Evolutionary conservation across 1,140 invertebrate genomes (phyloP), one percentile per base, ranked within the genome.

Genomic region (Chrysopa pallens): DNA sequence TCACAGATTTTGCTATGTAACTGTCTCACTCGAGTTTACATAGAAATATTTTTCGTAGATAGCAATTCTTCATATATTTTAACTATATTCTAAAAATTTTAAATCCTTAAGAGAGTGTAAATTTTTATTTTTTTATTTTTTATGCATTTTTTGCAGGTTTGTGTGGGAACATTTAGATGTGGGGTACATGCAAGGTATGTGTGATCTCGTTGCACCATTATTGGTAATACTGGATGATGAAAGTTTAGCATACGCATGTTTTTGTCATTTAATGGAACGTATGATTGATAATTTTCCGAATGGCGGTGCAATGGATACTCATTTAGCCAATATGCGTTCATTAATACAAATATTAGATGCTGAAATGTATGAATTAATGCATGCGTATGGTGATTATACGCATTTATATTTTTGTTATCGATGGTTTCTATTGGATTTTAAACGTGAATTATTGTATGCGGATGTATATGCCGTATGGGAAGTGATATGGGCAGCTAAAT

Each of bases 341-440:
- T 59, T 83, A 1, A 81, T 83, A 40, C 79, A 90, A 68, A 91
- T 96, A 48, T 64, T 95, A 42, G 91, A 96, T 64, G 78, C 80
- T 12, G 89, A 95, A 63, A 73, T 96, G 64, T 94, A 89, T 67
- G 84, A 93, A 49, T 66, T 92, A 52, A 92, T 95, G 82, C 85
- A 92, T 61, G 78, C 84, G 45, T 85, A 92, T 62, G 88, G 88
- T 8, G 92, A 96, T 61, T 94, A 90, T 62, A 93, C 89, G 11
- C 89, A 96, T 61, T 93, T 95, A 62, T 96, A 94, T 62, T 96
- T 96, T 66, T 94, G 89, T 58, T 96, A 96, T 61, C 76, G 91
- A 40, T 96, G 92, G 92, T 78, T 77, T 60, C 56, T 78, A 41
- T 62, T 78, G n/a, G 74, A 78, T 55, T 78, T 78, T 53, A 77